Evolutionary conservation across 2,888 invertebrate genomes (phyloP).

Genomic region (Synanthedon andrenaeformis): DNA sequence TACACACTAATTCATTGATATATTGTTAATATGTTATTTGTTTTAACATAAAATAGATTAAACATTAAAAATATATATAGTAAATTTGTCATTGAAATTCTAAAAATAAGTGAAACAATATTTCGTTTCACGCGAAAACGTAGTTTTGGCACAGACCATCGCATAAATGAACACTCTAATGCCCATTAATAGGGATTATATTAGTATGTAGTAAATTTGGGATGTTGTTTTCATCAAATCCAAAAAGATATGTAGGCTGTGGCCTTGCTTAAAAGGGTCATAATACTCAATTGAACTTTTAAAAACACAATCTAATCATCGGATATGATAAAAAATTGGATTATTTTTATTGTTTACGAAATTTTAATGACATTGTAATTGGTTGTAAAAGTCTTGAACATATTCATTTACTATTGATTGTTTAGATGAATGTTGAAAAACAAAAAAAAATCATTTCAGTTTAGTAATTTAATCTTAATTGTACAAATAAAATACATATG

Average conservation of each 20-base stretch:
- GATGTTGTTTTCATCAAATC: neutral
- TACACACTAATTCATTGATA: too few relatives aligned
- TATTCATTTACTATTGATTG: too few relatives aligned
- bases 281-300: neutral
- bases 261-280: neutral
- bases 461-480: too few relatives aligned
- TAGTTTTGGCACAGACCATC: neutral
- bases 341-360: too few relatives aligned
- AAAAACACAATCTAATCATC: neutral
- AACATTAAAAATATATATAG: neutral
- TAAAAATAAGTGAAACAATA: neutral
- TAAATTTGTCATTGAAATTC: constrained; percentile 2
- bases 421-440: too few relatives aligned
- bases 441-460: too few relatives aligned
- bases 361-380: too few relatives aligned
- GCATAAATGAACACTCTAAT: neutral
- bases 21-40: too few relatives aligned
- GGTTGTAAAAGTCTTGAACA: too few relatives aligned
- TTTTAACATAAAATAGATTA: too few relatives aligned
- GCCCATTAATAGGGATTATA: neutral
- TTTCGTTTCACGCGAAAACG: neutral
- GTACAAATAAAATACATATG: too few relatives aligned
- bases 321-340: too few relatives aligned
- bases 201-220: neutral
- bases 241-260: neutral